Evolutionary conservation across 2,113 vertebrate genomes (phyloP).

Genomic region (Aviceda subcristata): DNA sequence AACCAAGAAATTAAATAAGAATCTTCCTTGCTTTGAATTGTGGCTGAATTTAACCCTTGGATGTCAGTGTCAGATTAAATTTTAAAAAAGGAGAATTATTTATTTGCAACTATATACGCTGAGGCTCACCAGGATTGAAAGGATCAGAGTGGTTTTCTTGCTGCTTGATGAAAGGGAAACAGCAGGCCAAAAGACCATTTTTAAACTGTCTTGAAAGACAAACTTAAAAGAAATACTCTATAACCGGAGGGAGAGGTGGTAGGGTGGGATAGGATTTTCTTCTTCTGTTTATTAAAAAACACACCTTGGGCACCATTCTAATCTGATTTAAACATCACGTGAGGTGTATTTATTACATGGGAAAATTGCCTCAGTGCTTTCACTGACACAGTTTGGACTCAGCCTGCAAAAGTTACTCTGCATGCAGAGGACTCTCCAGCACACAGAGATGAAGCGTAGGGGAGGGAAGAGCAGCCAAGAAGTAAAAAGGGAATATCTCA

Average conservation of each 20-base stretch:
- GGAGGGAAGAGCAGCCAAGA: background rate
- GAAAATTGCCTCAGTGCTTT: constrained; percentile 52
- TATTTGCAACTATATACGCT: background rate
- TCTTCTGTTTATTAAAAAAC: constrained; percentile 45
- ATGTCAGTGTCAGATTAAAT: background rate
- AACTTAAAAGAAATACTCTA: constrained; percentile 38
- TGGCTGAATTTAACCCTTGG: background rate
- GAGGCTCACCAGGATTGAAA: background rate
- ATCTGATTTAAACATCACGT: constrained; percentile 47
- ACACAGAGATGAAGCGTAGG: accelerated
- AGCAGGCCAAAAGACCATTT: constrained; percentile 3
- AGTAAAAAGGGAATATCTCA: background rate
- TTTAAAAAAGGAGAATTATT: background rate
- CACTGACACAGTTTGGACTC: constrained; percentile 11
- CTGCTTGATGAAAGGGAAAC: background rate
- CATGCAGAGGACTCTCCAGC: background rate
- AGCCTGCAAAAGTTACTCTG: background rate
- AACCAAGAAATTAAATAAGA: background rate
- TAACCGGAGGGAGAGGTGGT: constrained; percentile 30
- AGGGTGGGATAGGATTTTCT: constrained; percentile 16
- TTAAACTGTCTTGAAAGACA: constrained; percentile 21
- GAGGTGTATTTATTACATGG: constrained; percentile 35
- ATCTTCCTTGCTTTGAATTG: background rate
- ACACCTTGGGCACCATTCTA: constrained; percentile 32
- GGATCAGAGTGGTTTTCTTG: background rate